Evolutionary conservation across 2,113 vertebrate species (phyloP), one percentile per base, ranked within the genome.

Genomic region (Sorex araneus): DNA sequence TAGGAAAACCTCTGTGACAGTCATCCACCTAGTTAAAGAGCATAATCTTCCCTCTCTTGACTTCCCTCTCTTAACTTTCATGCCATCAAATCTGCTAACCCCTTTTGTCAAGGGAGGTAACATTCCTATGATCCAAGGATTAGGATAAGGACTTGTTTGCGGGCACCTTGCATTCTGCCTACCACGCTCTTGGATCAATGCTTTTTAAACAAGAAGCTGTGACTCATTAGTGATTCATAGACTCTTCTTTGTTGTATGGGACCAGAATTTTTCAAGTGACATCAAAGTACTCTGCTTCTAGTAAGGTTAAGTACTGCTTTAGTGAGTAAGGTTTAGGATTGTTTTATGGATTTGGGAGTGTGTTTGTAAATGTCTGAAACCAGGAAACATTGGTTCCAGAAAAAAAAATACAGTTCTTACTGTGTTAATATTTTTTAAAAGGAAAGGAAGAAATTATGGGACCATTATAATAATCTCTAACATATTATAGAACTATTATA

Each of bases 331-430:
- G 43, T 47, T 32, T 75, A 34, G 21, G 8, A 27, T 63, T 74
- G 28, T 67, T 83, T 78, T 18, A 50, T 71, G 40, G 67, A 75
- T 66, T 75, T 69, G 6, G 6, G 28, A 19, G 7, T 73, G 15
- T 60, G 15, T n/a, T 4, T 84, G 27, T 47, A 34, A 32, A 34
- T 21, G 12, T 70, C 15, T 78, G 30, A 28, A 32, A 64, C 10
- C 57, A n/a, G n/a, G 34, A 57, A 45, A 34, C 30, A 32, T 74
- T 75, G 77, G 6, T 60, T 21, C 57, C 23, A 16, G 45, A 93
- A 92, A 40, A 93, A 18, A 78, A 63, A 86, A 32, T 74, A 11
- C 32, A 23, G 89, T 75, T 79, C 45, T 86, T 74, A 63, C 57
- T 60, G 10, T 50, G 47, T 50, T 50, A 50, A 50, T 50, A 50